Base-by-base conservation (phyloP, 2,888 invertebrate genomes). In the Tetranychus piercei region DNA sequence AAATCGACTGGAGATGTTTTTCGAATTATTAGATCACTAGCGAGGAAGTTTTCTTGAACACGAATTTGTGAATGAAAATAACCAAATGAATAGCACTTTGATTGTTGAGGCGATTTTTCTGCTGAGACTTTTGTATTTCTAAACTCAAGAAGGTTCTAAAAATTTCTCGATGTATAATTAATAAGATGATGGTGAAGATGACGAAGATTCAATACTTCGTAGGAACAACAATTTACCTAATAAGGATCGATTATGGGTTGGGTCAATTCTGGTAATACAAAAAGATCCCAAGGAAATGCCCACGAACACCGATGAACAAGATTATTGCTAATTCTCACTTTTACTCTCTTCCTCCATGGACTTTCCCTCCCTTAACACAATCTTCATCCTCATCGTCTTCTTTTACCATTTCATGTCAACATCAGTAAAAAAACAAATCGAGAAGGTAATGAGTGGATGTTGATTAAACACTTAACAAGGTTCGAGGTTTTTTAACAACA, bases 311-410 rank as follows among this genome's bases (percentile, higher is more conserved):
- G 15, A 7, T 9, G 55, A 55, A 55, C 11, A 9, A 9, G 55
- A 55, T 15, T 55, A 15, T 15, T 55, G 55, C 9, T 6, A 55
- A 55, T 55, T 55, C 55, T 55, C 55, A 55, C 55, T 15, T 55
- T 55, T 15, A 55, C 55, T 55, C 55, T 55, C 55, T 55, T 55
- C 55, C 55, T 15, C 55, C 55, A 55, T 55, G 55, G 55, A 6
- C 15, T 55, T 55, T 15, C 55, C 55, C 15, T 15, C 55, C 55
- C 15, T n/a, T 67, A 8, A 18, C 22, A 67, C n/a, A 8, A 67
- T 67, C 67, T n/a, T 67, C 22, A n/a, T 67, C 22, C 4, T 67
- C 67, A 22, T 67, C n/a, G n/a, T 67, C 67, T 67, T 67, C 67
- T 1, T 6, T 67, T 18, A 18, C 67, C 18, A 18, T 67, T 67